Evolutionary conservation across 23 tunicate genomes (phyloP), one percentile per base, ranked within the genome.

Genomic region (Ciona savignyi): DNA sequence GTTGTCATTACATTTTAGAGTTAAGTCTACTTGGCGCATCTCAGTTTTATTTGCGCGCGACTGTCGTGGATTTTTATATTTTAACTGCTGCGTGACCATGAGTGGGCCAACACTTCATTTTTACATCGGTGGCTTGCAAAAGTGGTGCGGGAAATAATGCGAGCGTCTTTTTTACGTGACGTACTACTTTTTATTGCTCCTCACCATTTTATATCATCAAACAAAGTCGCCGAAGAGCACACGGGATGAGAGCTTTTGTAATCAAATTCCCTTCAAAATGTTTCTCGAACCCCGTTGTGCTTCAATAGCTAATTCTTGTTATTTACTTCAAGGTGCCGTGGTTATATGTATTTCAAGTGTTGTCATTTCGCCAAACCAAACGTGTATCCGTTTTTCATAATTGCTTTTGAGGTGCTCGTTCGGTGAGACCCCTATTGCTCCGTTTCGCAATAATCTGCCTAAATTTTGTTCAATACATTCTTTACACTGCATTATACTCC

Each of bases 1-100:
- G 73, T 69, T 69, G 73, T 69, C 25, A 69, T 33, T 69, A 69
- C 73, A 69, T 69, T 69, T 69, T 69, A 69, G 73, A 30, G 73
- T 42, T 42, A 42, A 15, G 56, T 6, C 56, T 42, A 15, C 56
- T 42, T 15, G 56, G 56, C 56, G 56, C 56, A 42, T 6, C 56
- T 42, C 15, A 42, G 56, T 42, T 42, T 42, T 42, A 42, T 42
- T 42, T 42, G 56, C 56, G 56, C 56, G 11, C 56, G 15, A 15
- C 56, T 6, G 56, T 15, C 56, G 56, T 42, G 9, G 56, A 6
- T 42, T 42, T 42, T 42, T 42, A 42, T 42, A 42, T 42, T 42
- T 42, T 42, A 42, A 42, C 56, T 42, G 56, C 56, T 15, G 15
- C 9, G 56, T 42, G 56, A 42, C 56, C 56, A 15, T 15, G 11